Percentiles rank a stretch among this genome's conserved stretches.
Conservation (phyloP, 1,140 invertebrate species). For the Triops longicaudatus region DNA sequence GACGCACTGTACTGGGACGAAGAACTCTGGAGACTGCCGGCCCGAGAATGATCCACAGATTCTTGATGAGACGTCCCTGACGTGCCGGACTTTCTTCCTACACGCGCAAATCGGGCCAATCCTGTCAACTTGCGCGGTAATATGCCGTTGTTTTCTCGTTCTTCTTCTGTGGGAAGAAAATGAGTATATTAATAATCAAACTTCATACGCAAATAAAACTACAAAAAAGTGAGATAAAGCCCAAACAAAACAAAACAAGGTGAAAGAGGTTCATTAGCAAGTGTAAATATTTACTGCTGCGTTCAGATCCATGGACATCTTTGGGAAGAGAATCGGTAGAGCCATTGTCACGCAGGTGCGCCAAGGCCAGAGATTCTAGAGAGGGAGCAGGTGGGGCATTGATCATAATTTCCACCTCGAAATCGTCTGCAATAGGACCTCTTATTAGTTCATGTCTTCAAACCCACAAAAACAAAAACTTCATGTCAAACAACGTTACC, state of each 20-base stretch:
- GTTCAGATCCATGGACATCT: slow-evolving; percentile 1
- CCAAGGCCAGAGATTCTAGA: slow-evolving; percentile 60
- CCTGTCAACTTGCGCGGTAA: slow-evolving; percentile 21
- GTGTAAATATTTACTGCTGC: not conserved
- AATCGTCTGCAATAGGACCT: slow-evolving; percentile 38
- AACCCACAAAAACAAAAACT: slow-evolving; percentile 9
- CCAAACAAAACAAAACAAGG: not conserved
- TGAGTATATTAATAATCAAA: not conserved
- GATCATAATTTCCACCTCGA: slow-evolving; percentile 66
- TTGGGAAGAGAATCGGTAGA: not conserved
- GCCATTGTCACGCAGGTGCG: slow-evolving; percentile 35
- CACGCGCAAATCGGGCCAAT: slow-evolving; percentile 17
- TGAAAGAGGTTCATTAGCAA: not conserved
- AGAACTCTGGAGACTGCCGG: slow-evolving; percentile 32
- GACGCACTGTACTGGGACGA: slow-evolving; percentile 35
- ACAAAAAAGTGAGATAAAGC: not conserved
- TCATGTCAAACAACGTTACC: slow-evolving; percentile 35
- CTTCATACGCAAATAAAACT: no score
- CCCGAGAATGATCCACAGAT: slow-evolving; percentile 28
- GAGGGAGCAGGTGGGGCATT: slow-evolving; percentile 55
- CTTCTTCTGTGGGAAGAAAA: slow-evolving; percentile 20
- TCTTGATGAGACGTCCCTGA: not conserved
- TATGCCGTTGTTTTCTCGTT: slow-evolving; percentile 14
- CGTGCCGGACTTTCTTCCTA: slow-evolving; percentile 6
- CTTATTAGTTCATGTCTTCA: not conserved